Percentiles rank a stretch among this genome's conserved stretches.
Evolutionary conservation across 2,113 vertebrate genomes (phyloP).

Genomic region (Petrocephalus microphthalmus): DNA sequence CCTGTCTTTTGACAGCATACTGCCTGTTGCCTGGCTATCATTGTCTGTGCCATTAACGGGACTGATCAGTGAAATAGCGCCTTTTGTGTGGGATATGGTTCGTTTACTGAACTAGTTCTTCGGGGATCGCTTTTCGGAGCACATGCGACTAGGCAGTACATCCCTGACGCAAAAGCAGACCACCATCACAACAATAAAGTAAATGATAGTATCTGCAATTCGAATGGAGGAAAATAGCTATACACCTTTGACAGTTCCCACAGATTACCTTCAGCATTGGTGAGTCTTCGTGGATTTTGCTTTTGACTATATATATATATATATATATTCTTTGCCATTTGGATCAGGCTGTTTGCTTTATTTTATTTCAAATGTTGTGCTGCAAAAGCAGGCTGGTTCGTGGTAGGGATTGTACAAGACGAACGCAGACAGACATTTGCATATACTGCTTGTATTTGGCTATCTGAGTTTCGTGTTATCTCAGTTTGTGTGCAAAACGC

Average conservation of each 20-base stretch:
- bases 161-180: slow-evolving; percentile 15
- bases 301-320: not conserved
- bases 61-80: not conserved
- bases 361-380: not conserved
- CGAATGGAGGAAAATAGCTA: slow-evolving; percentile 64
- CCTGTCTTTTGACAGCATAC: not conserved
- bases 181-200: slow-evolving; percentile 44
- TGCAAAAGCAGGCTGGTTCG: not conserved
- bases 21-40: not conserved
- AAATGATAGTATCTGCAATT: slow-evolving; percentile 54
- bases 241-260: slow-evolving; percentile 56
- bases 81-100: not conserved
- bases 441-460: not conserved
- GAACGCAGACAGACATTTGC: not conserved
- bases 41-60: not conserved
- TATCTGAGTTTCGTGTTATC: not conserved
- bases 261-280: slow-evolving; percentile 67
- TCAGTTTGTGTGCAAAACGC: not conserved
- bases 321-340: not conserved
- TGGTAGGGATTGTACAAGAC: not conserved
- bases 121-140: not conserved
- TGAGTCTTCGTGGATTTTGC: slow-evolving; percentile 43
- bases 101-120: not conserved
- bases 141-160: not conserved
- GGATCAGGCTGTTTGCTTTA: not conserved